These are phyloP conservation scores for Agelastica alni DNA, from an alignment of 2,888 invertebrate species.

Conservation along the genomic window DNA sequence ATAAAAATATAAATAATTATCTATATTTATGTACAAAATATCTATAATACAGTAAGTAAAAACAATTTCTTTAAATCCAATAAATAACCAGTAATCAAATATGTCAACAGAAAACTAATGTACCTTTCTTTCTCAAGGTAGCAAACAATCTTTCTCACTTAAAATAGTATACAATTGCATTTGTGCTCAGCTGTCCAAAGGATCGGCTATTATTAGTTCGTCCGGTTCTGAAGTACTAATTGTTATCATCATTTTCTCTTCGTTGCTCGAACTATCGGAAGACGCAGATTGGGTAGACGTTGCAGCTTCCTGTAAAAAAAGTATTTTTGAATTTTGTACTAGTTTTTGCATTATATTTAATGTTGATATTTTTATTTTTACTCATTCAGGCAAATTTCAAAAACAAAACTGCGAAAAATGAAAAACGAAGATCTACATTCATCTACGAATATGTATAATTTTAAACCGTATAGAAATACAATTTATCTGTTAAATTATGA, in stretches of 20 bases:
- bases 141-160: constrained; percentile 31
- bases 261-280: constrained; percentile 71
- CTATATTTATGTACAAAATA: constrained; percentile 20
- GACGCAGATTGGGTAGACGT: constrained; percentile 75
- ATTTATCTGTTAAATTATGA: no score
- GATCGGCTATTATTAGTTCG: constrained; percentile 55
- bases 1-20: constrained; percentile 28
- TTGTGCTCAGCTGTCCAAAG: constrained; percentile 57
- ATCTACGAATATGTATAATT: no score
- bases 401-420: no score
- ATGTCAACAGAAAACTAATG: constrained; percentile 1
- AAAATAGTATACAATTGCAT: constrained; percentile 23
- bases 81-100: not conserved
- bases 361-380: no score
- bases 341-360: no score
- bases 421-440: no score
- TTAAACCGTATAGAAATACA: no score
- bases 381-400: no score
- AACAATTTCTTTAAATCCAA: constrained; percentile 22
- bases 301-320: constrained; percentile 65
- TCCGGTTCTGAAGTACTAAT: constrained; percentile 65
- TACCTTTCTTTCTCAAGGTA: constrained; percentile 10
- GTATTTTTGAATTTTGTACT: no score
- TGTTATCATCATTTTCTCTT: constrained; percentile 78
- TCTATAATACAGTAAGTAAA: constrained; percentile 22